phyloP scores from a whole-genome alignment of 2,113 vertebrate species.

The Dicrurus megarhynchus region DNA sequence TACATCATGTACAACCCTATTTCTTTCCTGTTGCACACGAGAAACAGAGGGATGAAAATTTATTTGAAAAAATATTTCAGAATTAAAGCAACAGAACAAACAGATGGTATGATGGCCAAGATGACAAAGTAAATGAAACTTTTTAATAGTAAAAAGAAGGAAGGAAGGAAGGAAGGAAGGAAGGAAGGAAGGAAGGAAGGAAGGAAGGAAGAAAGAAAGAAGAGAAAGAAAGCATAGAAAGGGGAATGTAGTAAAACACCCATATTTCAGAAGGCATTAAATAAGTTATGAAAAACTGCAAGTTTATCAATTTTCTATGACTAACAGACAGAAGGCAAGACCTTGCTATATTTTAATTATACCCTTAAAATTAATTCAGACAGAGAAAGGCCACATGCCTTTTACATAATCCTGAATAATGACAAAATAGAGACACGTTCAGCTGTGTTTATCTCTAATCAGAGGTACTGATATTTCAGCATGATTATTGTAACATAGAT shows the following conservation, averaged over 20 bases:
- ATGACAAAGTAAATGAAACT: not conserved
- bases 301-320: not conserved
- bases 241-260: not conserved
- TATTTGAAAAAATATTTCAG: not conserved
- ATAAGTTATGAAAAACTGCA: not conserved
- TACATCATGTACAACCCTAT: not conserved
- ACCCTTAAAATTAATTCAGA: not conserved
- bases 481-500: not conserved
- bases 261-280: not conserved
- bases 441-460: not conserved
- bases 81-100: not conserved
- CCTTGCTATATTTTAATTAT: not conserved
- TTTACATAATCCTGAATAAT: not conserved
- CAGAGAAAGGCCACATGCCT: not conserved
- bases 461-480: not conserved
- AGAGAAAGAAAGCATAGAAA: not conserved
- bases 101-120: not conserved
- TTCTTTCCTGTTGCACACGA: not conserved
- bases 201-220: too few species aligned
- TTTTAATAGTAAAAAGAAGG: not conserved
- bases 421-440: not conserved
- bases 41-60: not conserved
- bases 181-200: not conserved
- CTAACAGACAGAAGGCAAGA: not conserved
- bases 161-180: too few species aligned